These are phyloP conservation scores for Drosophila carrolli DNA, from an alignment of 1,140 invertebrate genomes.

Conservation along the genomic window DNA sequence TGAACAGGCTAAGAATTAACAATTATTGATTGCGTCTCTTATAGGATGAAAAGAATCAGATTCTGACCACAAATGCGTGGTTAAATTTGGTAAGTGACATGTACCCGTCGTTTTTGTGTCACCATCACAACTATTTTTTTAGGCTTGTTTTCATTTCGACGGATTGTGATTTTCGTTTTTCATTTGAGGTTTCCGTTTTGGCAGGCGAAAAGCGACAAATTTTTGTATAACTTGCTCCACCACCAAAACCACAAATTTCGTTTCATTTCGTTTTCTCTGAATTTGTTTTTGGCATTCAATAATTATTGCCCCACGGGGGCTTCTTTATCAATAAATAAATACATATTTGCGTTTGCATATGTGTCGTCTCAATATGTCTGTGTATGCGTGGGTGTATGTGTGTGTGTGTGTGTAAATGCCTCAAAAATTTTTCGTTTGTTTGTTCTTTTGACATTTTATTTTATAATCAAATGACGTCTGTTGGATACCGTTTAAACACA, in stretches of 20 bases:
- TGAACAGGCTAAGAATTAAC: conserved; percentile 47
- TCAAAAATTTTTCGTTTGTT: conserved; percentile 40
- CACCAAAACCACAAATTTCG: conserved; percentile 49
- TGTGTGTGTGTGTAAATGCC: conserved; percentile 10
- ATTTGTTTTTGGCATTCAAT: conserved; percentile 53
- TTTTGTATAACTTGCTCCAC: conserved; percentile 41
- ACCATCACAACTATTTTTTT: conserved; percentile 41
- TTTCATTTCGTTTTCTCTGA: conserved; percentile 39
- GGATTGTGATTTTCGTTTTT: conserved; percentile 41
- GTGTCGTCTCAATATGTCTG: conserved; percentile 70
- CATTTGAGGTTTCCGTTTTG: conserved; percentile 37
- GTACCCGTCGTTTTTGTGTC: conserved; percentile 85
- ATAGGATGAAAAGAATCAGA: conserved; percentile 94
- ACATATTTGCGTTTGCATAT: conserved; percentile 62
- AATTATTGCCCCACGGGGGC: conserved; percentile 47
- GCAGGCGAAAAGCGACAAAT: conserved; percentile 58
- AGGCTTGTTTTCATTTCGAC: conserved; percentile 28
- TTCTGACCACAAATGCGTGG: conserved; percentile 98
- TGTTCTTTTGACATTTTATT: conserved; percentile 49
- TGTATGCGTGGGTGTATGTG: conserved; percentile 34
- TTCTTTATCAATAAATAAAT: conserved; percentile 56
- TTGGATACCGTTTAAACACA: conserved; percentile 10
- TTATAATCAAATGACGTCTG: conserved; percentile 12
- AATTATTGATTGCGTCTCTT: conserved; percentile 84
- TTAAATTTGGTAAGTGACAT: conserved; percentile 97